Percentiles rank a stretch among this genome's conserved stretches.
phyloP scores from a whole-genome alignment of 2,888 invertebrate species.

The Microctonus aethiopoides region DNA sequence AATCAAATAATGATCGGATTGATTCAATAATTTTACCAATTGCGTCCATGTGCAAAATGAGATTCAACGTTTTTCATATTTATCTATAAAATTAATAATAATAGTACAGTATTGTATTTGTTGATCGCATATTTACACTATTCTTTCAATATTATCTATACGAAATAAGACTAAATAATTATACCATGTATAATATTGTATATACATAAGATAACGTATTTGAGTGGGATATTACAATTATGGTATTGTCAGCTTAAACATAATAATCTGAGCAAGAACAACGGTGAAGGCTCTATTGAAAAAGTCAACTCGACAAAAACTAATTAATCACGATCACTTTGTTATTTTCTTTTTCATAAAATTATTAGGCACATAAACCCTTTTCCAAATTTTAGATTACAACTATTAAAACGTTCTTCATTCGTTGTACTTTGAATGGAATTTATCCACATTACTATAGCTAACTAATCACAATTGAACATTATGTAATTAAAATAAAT shows the following conservation, averaged over 20 bases:
- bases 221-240: slow-evolving; percentile 1
- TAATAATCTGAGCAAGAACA: slow-evolving; percentile 25
- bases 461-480: background rate
- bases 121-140: slow-evolving; percentile 36
- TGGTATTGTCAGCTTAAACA: slow-evolving; percentile 33
- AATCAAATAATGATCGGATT: background rate
- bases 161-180: background rate
- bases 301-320: background rate
- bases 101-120: background rate
- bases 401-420: background rate
- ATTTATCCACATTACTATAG: background rate
- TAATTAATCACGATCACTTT: background rate
- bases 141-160: background rate
- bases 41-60: background rate
- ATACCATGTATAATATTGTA: slow-evolving; percentile 22
- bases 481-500: background rate
- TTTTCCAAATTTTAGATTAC: slow-evolving; percentile 6
- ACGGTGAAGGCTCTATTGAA: background rate
- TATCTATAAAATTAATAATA: background rate
- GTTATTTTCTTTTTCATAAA: no score
- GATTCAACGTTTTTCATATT: background rate
- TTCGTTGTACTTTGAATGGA: slow-evolving; percentile 27
- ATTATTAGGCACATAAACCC: slow-evolving; percentile 26
- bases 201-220: slow-evolving; percentile 28
- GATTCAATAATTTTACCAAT: background rate